phyloP scores from a whole-genome alignment of 2,113 vertebrate genomes.

The Dicerorhinus sumatrensis region DNA sequence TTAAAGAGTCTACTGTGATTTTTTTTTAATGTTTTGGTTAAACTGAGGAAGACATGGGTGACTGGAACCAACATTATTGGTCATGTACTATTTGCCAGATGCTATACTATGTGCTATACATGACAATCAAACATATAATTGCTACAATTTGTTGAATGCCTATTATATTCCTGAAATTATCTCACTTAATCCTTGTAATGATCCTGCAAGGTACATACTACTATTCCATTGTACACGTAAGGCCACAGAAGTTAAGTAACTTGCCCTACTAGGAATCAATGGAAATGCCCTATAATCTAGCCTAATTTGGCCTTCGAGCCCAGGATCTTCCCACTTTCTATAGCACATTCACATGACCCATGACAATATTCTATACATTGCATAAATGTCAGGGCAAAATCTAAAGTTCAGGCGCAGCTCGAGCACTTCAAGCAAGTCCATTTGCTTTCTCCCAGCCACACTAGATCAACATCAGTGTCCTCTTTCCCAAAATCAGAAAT shows the following conservation, averaged over 20 bases:
- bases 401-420: not conserved
- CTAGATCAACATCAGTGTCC: not conserved
- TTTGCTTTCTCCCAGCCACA: not conserved
- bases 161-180: slow-evolving; percentile 16
- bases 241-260: not conserved
- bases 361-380: not conserved
- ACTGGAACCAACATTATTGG: not conserved
- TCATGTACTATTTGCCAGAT: not conserved
- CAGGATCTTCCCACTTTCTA: not conserved
- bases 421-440: not conserved
- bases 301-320: not conserved
- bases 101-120: not conserved
- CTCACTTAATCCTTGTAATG: not conserved
- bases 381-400: not conserved
- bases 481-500: not conserved
- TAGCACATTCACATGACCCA: not conserved
- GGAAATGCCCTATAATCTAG: not conserved
- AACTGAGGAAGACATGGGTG: not conserved
- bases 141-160: not conserved
- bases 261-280: not conserved
- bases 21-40: not conserved
- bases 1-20: not conserved
- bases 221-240: not conserved
- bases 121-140: not conserved
- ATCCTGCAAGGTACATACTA: not conserved